Conservation (phyloP, 2,113 vertebrate species). For the Oncorhynchus clarkii region DNA sequence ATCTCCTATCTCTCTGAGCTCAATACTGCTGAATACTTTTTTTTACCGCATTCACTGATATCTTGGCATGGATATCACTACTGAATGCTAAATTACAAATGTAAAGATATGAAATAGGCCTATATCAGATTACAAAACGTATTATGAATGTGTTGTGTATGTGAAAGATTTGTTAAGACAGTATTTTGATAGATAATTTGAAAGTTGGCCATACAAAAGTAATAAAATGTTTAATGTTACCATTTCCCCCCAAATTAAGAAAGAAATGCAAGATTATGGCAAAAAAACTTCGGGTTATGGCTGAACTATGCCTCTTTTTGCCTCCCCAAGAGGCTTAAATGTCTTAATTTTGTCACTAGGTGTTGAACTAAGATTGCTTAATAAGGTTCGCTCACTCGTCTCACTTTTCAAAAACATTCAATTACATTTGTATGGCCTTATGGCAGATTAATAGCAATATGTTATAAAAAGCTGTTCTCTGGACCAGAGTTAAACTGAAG, state of each 20-base stretch:
- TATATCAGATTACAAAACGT: conserved; percentile 29
- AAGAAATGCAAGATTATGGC: too few relatives aligned
- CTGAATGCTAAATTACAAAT: conserved; percentile 4
- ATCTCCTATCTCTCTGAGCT: neutral
- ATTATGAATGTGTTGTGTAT: conserved; percentile 20
- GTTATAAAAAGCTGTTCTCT: conserved; percentile 28
- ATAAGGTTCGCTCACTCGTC: too few relatives aligned
- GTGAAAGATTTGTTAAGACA: conserved; percentile 21
- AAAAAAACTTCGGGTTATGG: too few relatives aligned
- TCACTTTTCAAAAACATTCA: too few relatives aligned
- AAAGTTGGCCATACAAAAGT: neutral
- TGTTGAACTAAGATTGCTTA: too few relatives aligned
- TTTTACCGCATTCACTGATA: neutral
- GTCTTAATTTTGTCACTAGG: neutral
- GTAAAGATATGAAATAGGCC: conserved; percentile 5
- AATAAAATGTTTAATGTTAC: too few relatives aligned
- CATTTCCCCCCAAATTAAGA: too few relatives aligned
- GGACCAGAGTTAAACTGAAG: neutral
- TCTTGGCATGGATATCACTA: neutral
- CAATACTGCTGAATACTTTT: neutral
- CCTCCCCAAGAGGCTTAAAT: too few relatives aligned
- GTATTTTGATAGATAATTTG: neutral
- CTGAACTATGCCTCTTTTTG: too few relatives aligned
- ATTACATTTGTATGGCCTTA: too few relatives aligned
- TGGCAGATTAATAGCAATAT: conserved; percentile 16